A percentile compares a stretch with the other conserved stretches of the same genome.
These are phyloP conservation scores for Nesoenas mayeri DNA, from an alignment of 2,113 vertebrate genomes.

Conservation along the genomic window DNA sequence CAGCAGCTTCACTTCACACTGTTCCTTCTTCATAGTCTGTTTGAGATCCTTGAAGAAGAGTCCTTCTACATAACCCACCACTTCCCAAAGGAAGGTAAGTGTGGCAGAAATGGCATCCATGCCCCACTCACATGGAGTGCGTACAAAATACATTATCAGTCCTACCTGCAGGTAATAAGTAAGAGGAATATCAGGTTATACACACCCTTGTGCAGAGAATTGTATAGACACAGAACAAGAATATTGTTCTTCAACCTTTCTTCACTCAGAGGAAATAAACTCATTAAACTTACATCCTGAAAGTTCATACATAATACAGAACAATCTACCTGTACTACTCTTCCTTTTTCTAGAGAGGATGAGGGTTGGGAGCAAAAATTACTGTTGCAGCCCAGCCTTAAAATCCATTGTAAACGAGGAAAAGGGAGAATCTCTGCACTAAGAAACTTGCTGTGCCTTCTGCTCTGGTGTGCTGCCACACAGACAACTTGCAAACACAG, in stretches of 20 bases:
- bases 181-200: background rate
- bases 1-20: slow-evolving; percentile 96
- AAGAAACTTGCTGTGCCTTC: background rate
- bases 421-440: background rate
- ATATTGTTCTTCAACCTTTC: background rate
- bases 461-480: background rate
- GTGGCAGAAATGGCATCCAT: slow-evolving; percentile 99
- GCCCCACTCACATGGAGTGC: slow-evolving; percentile 97
- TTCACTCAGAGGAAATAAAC: background rate
- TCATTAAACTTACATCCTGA: background rate
- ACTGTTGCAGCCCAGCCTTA: background rate
- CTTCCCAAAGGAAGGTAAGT: slow-evolving; percentile 97
- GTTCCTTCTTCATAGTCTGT: slow-evolving; percentile 99
- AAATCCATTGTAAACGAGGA: background rate
- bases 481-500: background rate
- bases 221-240: background rate
- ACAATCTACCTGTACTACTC: background rate
- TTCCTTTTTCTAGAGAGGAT: background rate
- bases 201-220: background rate
- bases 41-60: slow-evolving; percentile 99
- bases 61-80: slow-evolving; percentile 96
- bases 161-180: slow-evolving; percentile 82
- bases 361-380: fast-evolving
- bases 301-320: background rate
- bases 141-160: slow-evolving; percentile 98